These are phyloP conservation scores for Parazoanthus atlanticus DNA, from an alignment of 92 coral and sea anemone species.

Conservation along the genomic window DNA sequence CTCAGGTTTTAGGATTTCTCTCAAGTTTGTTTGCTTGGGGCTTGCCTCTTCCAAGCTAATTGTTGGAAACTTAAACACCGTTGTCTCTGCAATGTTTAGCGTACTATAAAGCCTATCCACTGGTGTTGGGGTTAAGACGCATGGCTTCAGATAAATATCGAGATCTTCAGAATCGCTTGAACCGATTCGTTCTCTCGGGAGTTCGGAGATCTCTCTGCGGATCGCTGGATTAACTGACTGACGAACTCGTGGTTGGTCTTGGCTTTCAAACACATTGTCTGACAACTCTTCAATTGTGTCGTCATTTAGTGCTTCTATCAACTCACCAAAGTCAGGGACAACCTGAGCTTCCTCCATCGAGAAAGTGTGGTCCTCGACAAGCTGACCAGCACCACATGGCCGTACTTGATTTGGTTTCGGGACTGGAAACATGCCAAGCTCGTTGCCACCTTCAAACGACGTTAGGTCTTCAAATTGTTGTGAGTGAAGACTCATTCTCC, in stretches of 20 bases:
- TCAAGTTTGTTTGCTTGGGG: not conserved
- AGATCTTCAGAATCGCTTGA: conserved; percentile 51
- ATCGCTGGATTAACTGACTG: conserved; percentile 22
- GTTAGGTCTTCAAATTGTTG: not conserved
- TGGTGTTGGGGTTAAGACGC: conserved; percentile 76
- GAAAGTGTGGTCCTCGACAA: not conserved
- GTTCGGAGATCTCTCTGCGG: conserved; percentile 9
- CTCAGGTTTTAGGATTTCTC: conserved; percentile 8
- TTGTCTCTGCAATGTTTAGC: conserved; percentile 54
- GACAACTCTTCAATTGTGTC: not conserved
- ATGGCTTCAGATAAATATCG: conserved; percentile 65
- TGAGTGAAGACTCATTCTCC: not conserved
- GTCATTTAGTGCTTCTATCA: conserved; percentile 45
- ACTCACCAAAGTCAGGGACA: conserved; percentile 59
- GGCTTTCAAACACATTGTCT: conserved; percentile 32
- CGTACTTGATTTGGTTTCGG: not conserved
- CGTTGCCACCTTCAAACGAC: not conserved
- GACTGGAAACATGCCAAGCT: not conserved
- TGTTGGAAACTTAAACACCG: conserved; percentile 64
- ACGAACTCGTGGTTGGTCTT: not conserved
- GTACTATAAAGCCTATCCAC: conserved; percentile 82
- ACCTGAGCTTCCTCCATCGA: conserved; percentile 61
- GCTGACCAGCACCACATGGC: not conserved
- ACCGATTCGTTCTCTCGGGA: conserved; percentile 50
- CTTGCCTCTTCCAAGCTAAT: not conserved